phyloP scores from a whole-genome alignment of 2,888 invertebrate genomes.

The Eucriotettix oculatus region DNA sequence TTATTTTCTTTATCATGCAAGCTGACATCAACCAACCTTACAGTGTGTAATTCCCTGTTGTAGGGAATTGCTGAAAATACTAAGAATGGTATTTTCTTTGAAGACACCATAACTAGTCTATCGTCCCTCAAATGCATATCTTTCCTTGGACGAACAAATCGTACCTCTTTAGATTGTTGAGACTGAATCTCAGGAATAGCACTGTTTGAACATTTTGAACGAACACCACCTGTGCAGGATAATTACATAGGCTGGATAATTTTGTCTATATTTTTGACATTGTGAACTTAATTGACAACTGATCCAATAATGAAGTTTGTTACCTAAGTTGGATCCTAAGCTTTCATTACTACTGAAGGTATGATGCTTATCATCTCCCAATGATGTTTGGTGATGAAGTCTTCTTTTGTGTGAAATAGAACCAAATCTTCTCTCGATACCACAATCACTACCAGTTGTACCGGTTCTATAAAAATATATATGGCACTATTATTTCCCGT shows the following conservation, averaged over 20 bases:
- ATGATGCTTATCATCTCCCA: constrained; percentile 36
- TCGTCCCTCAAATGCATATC: constrained; percentile 59
- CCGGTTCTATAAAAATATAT: constrained; percentile 26
- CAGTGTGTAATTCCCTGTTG: constrained; percentile 24
- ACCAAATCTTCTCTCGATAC: constrained; percentile 30
- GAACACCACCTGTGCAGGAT: not conserved
- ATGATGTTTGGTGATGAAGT: constrained; percentile 29
- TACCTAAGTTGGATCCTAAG: constrained; percentile 35
- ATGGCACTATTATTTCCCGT: not conserved
- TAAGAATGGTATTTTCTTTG: constrained; percentile 63
- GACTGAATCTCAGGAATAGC: constrained; percentile 1
- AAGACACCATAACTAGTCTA: constrained; percentile 63
- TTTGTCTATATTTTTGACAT: too few relatives aligned
- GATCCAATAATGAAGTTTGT: not conserved
- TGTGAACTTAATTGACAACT: too few relatives aligned
- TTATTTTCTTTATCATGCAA: too few relatives aligned
- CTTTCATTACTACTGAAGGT: constrained; percentile 67
- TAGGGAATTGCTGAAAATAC: constrained; percentile 80
- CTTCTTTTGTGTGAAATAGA: constrained; percentile 26
- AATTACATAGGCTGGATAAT: too few relatives aligned
- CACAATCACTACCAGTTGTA: constrained; percentile 34
- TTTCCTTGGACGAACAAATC: constrained; percentile 34
- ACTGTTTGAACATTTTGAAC: not conserved
- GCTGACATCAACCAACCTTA: not conserved
- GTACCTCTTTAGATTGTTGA: constrained; percentile 21